Percentiles rank a stretch among this genome's conserved stretches.
Evolutionary conservation across 1,140 invertebrate genomes (phyloP).

Genomic region (Sycophaga agraensis): DNA sequence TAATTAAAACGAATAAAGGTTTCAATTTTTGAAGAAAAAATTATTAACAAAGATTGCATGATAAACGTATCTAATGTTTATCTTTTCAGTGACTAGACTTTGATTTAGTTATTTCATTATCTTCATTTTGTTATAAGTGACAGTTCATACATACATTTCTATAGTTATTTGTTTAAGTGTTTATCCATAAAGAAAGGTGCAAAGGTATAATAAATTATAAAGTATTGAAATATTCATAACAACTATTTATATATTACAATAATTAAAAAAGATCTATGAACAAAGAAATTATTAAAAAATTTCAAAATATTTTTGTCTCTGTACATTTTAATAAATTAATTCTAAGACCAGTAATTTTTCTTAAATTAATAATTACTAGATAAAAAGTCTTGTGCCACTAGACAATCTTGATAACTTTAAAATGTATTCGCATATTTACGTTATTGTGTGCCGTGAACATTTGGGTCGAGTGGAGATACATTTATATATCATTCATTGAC

Average conservation of each 20-base stretch:
- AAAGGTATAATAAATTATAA: constrained; percentile 22
- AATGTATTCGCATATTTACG: not conserved
- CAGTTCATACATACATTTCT: not conserved
- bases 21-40: too few relatives aligned
- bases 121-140: not conserved
- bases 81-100: constrained; percentile 21
- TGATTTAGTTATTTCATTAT: constrained; percentile 8
- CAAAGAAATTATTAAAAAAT: constrained; percentile 1
- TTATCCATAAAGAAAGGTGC: constrained; percentile 4
- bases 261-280: not conserved
- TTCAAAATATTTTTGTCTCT: constrained; percentile 2
- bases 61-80: not conserved
- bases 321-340: constrained; percentile 14
- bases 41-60: constrained; percentile 12
- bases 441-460: too few relatives aligned
- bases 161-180: not conserved
- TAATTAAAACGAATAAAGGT: not conserved
- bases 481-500: constrained; percentile 10
- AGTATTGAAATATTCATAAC: constrained; percentile 12
- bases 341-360: not conserved
- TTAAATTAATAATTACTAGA: not conserved
- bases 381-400: not conserved
- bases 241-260: not conserved
- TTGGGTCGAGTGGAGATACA: not conserved
- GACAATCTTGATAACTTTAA: not conserved